Percentiles rank a stretch among this genome's conserved stretches.
Conservation (phyloP, 2,888 invertebrate species). For the Spodoptera littoralis region DNA sequence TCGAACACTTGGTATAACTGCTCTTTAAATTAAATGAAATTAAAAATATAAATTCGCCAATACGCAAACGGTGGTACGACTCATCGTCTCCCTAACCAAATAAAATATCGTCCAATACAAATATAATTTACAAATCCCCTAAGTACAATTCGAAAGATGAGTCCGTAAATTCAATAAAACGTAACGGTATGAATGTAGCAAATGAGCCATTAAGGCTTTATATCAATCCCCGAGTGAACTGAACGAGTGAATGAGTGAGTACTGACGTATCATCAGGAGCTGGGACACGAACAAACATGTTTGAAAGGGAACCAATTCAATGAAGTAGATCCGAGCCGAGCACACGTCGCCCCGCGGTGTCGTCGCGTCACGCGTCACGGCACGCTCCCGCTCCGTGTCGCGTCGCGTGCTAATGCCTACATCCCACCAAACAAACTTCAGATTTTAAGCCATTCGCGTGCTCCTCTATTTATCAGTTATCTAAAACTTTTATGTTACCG, state of each 20-base stretch:
- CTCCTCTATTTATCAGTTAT: too few species aligned
- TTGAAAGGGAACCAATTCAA: constrained; percentile 45
- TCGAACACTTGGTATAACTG: too few species aligned
- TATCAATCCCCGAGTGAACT: neutral
- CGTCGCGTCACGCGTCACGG: neutral
- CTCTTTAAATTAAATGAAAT: too few species aligned
- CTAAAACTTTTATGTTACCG: too few species aligned
- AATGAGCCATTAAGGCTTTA: constrained; percentile 33
- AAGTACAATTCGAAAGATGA: constrained; percentile 6
- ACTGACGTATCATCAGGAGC: constrained; percentile 22
- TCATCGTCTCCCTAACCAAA: neutral
- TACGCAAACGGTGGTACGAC: too few species aligned
- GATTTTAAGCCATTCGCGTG: too few species aligned
- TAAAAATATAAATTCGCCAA: too few species aligned
- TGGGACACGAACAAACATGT: constrained; percentile 10
- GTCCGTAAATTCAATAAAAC: constrained; percentile 23
- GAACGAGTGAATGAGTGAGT: neutral
- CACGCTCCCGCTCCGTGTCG: neutral
- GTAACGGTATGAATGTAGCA: constrained; percentile 8
- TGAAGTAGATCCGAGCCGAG: constrained; percentile 24
- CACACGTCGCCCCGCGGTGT: too few species aligned
- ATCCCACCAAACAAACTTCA: neutral
- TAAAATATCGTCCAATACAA: constrained; percentile 4
- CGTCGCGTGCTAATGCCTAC: neutral
- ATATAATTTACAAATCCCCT: constrained; percentile 20